Conservation (phyloP, 2,888 invertebrate genomes). For the Hemaris fuciformis region DNA sequence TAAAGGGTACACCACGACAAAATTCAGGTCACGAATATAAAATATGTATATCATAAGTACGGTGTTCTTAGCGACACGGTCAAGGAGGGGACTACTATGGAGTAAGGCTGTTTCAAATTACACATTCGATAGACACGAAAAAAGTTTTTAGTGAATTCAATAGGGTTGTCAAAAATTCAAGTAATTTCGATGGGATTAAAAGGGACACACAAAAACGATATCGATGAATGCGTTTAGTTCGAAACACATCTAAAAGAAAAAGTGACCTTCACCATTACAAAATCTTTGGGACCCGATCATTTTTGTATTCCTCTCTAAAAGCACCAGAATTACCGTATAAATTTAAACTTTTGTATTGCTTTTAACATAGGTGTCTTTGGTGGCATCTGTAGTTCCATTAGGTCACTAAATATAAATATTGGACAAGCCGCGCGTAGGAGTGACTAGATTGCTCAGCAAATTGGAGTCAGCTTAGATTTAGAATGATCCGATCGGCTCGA, state of each 20-base stretch:
- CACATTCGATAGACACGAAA: neutral
- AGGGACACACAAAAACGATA: neutral
- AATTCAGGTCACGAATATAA: conserved; percentile 45
- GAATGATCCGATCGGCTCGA: too few species aligned
- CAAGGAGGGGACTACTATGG: conserved; percentile 6
- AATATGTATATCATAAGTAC: conserved; percentile 34
- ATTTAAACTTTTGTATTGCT: too few species aligned
- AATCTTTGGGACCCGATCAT: too few species aligned
- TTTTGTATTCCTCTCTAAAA: neutral
- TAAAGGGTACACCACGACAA: conserved; percentile 31
- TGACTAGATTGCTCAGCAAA: too few species aligned
- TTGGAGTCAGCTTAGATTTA: too few species aligned
- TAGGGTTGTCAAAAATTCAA: neutral
- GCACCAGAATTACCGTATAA: too few species aligned
- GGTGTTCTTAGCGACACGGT: conserved; percentile 28
- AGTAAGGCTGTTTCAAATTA: neutral
- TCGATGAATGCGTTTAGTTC: neutral
- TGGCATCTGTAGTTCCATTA: too few species aligned
- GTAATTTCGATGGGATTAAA: neutral
- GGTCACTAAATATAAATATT: too few species aligned
- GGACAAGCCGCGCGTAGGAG: too few species aligned
- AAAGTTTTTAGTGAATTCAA: neutral
- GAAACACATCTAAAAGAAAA: neutral
- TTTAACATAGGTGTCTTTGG: too few species aligned
- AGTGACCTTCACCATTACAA: neutral